Percentiles rank a stretch among this genome's conserved stretches.
Evolutionary conservation across 2,113 vertebrate genomes (phyloP).

Genomic region (Halcyon senegalensis): DNA sequence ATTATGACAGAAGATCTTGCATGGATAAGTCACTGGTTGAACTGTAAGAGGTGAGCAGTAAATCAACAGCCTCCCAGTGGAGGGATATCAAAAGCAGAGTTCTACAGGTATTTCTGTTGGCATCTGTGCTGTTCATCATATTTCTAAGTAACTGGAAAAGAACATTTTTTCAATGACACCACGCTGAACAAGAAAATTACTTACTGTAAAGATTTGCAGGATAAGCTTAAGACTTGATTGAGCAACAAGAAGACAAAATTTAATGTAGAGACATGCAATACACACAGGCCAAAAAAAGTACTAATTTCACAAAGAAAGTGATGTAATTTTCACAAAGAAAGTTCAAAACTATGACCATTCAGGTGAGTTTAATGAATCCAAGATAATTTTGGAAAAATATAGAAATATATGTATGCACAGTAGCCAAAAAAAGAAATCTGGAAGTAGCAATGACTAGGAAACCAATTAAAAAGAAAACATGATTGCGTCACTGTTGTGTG

Average conservation of each 20-base stretch:
- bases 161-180: not conserved
- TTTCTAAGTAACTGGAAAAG: not conserved
- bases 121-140: not conserved
- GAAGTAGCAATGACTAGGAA: not conserved
- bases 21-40: not conserved
- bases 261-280: not conserved
- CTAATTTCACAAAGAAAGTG: not conserved
- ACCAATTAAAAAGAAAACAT: not conserved
- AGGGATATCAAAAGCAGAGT: not conserved
- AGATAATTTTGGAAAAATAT: not conserved
- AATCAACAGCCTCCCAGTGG: not conserved
- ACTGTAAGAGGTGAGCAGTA: not conserved
- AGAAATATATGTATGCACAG: not conserved
- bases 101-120: not conserved
- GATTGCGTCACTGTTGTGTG: accelerated
- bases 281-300: not conserved
- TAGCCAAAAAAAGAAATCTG: not conserved
- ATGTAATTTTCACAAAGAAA: not conserved
- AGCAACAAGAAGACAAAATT: not conserved
- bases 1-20: not conserved
- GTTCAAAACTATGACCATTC: not conserved
- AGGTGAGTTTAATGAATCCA: not conserved
- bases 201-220: not conserved
- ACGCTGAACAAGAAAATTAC: not conserved
- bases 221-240: not conserved